These are phyloP conservation scores for Stenoptilia bipunctidactyla DNA, from an alignment of 2,888 invertebrate genomes.

Conservation along the genomic window DNA sequence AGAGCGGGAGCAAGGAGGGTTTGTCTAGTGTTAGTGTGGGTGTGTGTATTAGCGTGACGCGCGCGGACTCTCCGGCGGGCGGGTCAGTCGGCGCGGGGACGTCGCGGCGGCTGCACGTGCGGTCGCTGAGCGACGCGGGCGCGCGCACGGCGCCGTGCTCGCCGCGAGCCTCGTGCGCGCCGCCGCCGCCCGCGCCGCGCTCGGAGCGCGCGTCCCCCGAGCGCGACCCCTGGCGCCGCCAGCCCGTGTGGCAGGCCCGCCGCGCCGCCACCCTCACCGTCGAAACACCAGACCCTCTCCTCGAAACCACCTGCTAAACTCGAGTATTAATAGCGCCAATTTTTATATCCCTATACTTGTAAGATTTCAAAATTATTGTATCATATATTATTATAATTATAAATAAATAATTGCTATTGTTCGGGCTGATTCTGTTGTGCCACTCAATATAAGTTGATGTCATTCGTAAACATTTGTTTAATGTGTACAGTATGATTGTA, in stretches of 20 bases:
- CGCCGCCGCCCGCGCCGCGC: slow-evolving; percentile 9
- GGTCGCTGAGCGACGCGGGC: slow-evolving; percentile 59
- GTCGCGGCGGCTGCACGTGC: slow-evolving; percentile 54
- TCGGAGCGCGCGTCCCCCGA: slow-evolving; percentile 17
- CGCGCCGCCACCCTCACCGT: slow-evolving; percentile 23
- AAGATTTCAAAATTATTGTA: slow-evolving; percentile 65
- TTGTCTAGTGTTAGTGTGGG: slow-evolving; percentile 26
- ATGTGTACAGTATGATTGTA: no score
- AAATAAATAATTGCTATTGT: slow-evolving; percentile 2
- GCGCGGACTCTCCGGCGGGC: slow-evolving; percentile 53
- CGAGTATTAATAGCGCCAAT: slow-evolving; percentile 65
- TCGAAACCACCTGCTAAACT: slow-evolving; percentile 51
- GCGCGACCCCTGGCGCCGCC: slow-evolving; percentile 17
- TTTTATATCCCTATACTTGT: slow-evolving; percentile 60
- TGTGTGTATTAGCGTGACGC: slow-evolving; percentile 58
- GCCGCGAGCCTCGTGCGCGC: slow-evolving; percentile 12
- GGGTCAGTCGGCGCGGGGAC: slow-evolving; percentile 42
- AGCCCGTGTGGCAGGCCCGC: slow-evolving; percentile 23
- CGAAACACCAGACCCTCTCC: slow-evolving; percentile 42
- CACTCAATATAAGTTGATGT: no score
- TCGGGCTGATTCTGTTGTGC: no score
- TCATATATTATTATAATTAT: slow-evolving; percentile 34
- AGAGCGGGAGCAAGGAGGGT: slow-evolving; percentile 24
- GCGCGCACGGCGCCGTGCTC: slow-evolving; percentile 36
- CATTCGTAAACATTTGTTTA: no score